Conservation (phyloP, 2,113 vertebrate genomes). For the Polypterus bichir region DNA sequence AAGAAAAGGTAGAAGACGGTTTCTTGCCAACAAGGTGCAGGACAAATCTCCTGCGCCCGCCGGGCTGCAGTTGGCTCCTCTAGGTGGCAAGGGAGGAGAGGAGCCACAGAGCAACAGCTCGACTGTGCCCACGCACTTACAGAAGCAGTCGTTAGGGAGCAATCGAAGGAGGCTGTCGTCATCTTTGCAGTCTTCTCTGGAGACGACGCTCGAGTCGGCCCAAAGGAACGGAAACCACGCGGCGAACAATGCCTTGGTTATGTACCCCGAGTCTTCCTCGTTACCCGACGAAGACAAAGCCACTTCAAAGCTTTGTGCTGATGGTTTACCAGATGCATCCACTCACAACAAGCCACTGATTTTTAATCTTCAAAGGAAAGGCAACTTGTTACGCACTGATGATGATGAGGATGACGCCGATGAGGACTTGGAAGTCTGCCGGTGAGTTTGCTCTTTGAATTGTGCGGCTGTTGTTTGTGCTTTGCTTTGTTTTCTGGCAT, state of each 20-base stretch:
- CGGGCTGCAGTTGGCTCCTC: constrained; percentile 45
- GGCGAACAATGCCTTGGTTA: constrained; percentile 1
- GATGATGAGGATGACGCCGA: constrained; percentile 30
- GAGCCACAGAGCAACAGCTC: constrained; percentile 19
- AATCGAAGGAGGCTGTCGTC: constrained; percentile 17
- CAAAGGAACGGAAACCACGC: background rate
- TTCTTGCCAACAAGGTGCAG: constrained; percentile 32
- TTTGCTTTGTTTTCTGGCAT: background rate
- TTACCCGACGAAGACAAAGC: constrained; percentile 33
- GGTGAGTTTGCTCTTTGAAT: constrained; percentile 33
- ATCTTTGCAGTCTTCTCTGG: constrained; percentile 29
- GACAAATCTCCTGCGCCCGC: constrained; percentile 26
- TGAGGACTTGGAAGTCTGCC: constrained; percentile 74
- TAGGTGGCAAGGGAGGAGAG: constrained; percentile 34
- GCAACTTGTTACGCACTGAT: constrained; percentile 32
- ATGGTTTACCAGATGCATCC: no score
- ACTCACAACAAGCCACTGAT: no score
- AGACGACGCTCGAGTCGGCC: constrained; percentile 22
- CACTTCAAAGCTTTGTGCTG: background rate
- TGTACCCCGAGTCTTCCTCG: constrained; percentile 25
- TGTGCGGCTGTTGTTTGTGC: background rate
- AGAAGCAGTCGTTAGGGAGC: constrained; percentile 2
- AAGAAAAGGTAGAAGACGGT: constrained; percentile 46
- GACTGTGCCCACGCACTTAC: constrained; percentile 17
- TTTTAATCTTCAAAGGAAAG: no score